Percentiles rank a stretch among this genome's conserved stretches.
Evolutionary conservation across 2,888 invertebrate species (phyloP).

Genomic region (Tachina grossa): DNA sequence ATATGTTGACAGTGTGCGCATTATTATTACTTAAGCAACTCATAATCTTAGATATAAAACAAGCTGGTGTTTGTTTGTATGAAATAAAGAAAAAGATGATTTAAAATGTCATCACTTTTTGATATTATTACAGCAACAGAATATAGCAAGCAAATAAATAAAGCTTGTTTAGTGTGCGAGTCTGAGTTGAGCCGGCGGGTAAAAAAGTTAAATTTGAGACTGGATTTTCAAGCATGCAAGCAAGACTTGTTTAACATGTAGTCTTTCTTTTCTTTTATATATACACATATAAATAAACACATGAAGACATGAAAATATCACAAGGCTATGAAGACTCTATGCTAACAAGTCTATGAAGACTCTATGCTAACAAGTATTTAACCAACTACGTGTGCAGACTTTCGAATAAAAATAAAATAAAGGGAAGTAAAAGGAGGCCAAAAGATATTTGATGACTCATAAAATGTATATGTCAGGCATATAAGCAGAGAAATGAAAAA

Average conservation of each 20-base stretch:
- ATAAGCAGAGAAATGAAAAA: not conserved
- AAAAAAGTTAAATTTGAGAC: not conserved
- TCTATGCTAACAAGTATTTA: constrained; percentile 64
- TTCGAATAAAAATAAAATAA: constrained; percentile 29
- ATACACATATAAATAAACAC: not conserved
- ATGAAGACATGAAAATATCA: constrained; percentile 16
- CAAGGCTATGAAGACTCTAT: constrained; percentile 42
- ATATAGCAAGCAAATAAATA: constrained; percentile 9
- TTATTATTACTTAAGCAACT: constrained; percentile 25
- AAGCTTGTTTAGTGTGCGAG: not conserved
- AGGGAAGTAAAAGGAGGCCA: not conserved
- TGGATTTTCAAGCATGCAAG: not conserved
- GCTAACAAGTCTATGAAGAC: constrained; percentile 56
- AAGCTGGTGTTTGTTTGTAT: not conserved
- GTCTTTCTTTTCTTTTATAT: not conserved
- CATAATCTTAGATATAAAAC: not conserved
- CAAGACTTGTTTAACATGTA: constrained; percentile 10
- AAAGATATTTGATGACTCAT: constrained; percentile 21
- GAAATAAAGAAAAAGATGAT: constrained; percentile 2
- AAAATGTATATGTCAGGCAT: constrained; percentile 23
- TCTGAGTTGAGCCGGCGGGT: no score
- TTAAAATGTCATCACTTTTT: constrained; percentile 54
- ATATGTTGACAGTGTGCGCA: not conserved
- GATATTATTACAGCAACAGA: constrained; percentile 1
- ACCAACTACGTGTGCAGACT: constrained; percentile 61